Base-by-base conservation (phyloP, 2,888 invertebrate species). In the Aleiodes leptofemur region DNA sequence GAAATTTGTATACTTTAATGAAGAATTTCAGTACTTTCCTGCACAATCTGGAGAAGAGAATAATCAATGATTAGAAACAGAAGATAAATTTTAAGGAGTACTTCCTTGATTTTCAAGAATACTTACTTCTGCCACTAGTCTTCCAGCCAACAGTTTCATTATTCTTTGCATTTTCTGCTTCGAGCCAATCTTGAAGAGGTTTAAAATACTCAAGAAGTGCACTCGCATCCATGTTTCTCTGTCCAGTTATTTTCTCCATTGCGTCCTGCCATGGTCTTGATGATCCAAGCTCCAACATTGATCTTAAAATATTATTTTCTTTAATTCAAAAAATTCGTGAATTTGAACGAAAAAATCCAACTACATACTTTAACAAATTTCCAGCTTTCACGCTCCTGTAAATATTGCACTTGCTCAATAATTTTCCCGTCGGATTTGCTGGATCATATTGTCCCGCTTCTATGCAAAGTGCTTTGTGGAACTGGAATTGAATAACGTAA, bases 241-340 rank as follows among this genome's bases (percentile, higher is more conserved):
- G 87, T 0, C 96, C 96, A 0, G 96, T 96, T 48, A 97, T 91
- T 8, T 91, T 92, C 86, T 96, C 93, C 93, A 98, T 93, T 75
- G 96, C 96, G 82, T 97, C 96, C n/a, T 94, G 94, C 96, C 96
- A 96, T 0, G 95, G 94, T 81, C 92, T 92, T 0, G 95, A 95
- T 0, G 94, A 92, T 3, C 95, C 95, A 91, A 95, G 89, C 78
- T 93, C 91, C 48, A 92, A 86, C 91, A 91, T 90, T 53, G 90
- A 81, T 88, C 93, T 87, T 90, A 89, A 69, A 90, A 34, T 56
- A 64, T 53, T 56, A 9, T 9, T 11, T 14, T 7, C 31, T 16
- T 72, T 34, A 34, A 56, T 8, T 53, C 8, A 16, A 31, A 16
- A 53, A 55, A 7, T 16, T 16, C 3, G 50, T 48, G 0, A 31